phyloP scores from a whole-genome alignment of 2,888 invertebrate genomes.

The Craniophora ligustri region DNA sequence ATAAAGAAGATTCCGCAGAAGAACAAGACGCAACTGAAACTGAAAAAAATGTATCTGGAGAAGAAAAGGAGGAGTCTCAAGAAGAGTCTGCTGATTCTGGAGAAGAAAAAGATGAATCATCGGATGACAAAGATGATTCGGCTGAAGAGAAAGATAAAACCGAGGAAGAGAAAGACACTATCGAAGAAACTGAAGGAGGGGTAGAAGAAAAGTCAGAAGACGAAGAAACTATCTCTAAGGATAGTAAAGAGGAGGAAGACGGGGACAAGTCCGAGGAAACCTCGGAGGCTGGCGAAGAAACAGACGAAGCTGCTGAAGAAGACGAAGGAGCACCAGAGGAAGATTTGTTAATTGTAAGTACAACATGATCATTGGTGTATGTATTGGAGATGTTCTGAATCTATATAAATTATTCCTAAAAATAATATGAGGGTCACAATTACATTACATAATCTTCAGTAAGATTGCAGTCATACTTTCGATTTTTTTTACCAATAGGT shows the following conservation, averaged over 20 bases:
- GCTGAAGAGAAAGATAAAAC: conserved; percentile 63
- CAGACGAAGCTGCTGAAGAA: conserved; percentile 49
- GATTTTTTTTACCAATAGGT: no score
- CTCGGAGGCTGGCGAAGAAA: conserved; percentile 63
- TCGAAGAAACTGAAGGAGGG: conserved; percentile 59
- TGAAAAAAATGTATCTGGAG: conserved; percentile 68
- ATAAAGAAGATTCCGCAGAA: conserved; percentile 54
- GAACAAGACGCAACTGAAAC: conserved; percentile 61
- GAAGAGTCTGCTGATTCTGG: conserved; percentile 77
- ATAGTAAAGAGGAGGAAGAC: conserved; percentile 53
- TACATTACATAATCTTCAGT: no score
- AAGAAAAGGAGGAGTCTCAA: conserved; percentile 63
- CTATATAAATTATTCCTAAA: no score
- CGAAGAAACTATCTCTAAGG: conserved; percentile 42
- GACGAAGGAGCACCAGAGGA: conserved; percentile 90
- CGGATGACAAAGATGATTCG: conserved; percentile 64
- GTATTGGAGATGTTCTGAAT: no score
- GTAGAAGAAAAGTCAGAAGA: conserved; percentile 58
- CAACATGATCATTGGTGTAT: background rate
- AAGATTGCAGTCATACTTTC: no score
- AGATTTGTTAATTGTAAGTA: conserved; percentile 89
- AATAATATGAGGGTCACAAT: no score
- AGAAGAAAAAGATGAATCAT: conserved; percentile 70
- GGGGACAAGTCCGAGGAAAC: conserved; percentile 63
- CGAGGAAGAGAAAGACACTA: conserved; percentile 62